Evolutionary conservation across 2,888 invertebrate species (phyloP).

Genomic region (Drosophila diplacantha): DNA sequence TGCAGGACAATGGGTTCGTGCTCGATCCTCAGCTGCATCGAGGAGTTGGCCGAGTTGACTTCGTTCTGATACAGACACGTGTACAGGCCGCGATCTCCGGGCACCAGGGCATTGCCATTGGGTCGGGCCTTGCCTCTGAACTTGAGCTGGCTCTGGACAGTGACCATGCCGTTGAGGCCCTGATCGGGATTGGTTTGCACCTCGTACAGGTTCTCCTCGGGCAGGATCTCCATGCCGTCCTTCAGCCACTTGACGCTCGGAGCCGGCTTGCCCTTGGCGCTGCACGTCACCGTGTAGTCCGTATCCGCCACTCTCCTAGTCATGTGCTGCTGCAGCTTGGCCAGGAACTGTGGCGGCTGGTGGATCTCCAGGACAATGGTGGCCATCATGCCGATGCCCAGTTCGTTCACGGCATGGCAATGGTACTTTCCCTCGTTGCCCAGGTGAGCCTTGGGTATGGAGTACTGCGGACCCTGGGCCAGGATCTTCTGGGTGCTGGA

Average conservation of each 20-base stretch:
- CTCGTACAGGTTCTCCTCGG: constrained; percentile 88
- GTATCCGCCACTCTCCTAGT: constrained; percentile 88
- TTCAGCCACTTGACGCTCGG: constrained; percentile 92
- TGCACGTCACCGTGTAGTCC: constrained; percentile 88
- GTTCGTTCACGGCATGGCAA: constrained; percentile 92
- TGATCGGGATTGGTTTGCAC: constrained; percentile 88
- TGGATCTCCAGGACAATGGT: constrained; percentile 91
- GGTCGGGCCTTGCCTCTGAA: constrained; percentile 89
- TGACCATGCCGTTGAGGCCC: constrained; percentile 87
- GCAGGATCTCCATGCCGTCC: constrained; percentile 87
- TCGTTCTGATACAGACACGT: constrained; percentile 93
- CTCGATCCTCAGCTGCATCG: constrained; percentile 94
- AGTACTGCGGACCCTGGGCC: constrained; percentile 89
- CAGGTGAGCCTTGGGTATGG: constrained; percentile 90
- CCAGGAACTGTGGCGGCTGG: constrained; percentile 91
- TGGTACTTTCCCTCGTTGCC: constrained; percentile 93
- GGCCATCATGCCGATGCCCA: constrained; percentile 91
- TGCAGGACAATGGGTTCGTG: constrained; percentile 92
- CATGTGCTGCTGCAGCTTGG: constrained; percentile 89
- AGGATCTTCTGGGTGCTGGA: constrained; percentile 82
- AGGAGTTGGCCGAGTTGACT: constrained; percentile 90
- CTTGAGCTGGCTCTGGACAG: constrained; percentile 88
- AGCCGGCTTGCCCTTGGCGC: constrained; percentile 92
- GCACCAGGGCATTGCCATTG: constrained; percentile 86
- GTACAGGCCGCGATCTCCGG: constrained; percentile 91